Evolutionary conservation across 2,113 vertebrate species (phyloP).

Genomic region (Ceyx cyanopectus): DNA sequence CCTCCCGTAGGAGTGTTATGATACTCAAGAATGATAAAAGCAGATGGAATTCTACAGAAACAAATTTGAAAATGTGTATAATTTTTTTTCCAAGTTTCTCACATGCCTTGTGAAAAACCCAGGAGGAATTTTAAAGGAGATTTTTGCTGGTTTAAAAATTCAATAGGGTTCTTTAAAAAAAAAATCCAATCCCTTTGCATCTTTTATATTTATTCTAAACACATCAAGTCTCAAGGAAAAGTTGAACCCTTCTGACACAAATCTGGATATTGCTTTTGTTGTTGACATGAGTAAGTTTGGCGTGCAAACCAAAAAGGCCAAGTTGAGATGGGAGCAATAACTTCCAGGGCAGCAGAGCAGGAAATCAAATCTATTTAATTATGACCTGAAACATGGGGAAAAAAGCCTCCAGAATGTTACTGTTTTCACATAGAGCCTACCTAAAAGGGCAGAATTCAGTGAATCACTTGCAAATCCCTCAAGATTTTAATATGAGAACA

Average conservation of each 20-base stretch:
- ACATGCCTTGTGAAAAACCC: accelerated
- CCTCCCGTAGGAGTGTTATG: not conserved
- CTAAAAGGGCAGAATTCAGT: not conserved
- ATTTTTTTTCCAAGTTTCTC: accelerated
- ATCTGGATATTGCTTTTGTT: not conserved
- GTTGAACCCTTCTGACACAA: not conserved
- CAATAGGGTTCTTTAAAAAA: not conserved
- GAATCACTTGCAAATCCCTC: not conserved
- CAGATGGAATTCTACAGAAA: not conserved
- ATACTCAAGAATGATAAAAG: not conserved
- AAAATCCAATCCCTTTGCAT: not conserved
- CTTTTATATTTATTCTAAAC: not conserved
- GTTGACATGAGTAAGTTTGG: not conserved
- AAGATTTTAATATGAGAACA: not conserved
- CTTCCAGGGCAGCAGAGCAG: not conserved
- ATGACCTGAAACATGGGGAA: not conserved
- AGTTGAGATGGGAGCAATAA: not conserved
- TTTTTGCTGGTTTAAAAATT: not conserved
- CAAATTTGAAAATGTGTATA: accelerated
- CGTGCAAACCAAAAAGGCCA: not conserved
- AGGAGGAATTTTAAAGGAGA: not conserved
- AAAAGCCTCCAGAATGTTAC: not conserved
- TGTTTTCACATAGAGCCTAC: not conserved
- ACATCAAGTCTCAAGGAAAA: not conserved
- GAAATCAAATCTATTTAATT: not conserved